A percentile compares a stretch with the other conserved stretches of the same genome.
Evolutionary conservation across 2,113 vertebrate species (phyloP).

Genomic region (Myotis brandtii): DNA sequence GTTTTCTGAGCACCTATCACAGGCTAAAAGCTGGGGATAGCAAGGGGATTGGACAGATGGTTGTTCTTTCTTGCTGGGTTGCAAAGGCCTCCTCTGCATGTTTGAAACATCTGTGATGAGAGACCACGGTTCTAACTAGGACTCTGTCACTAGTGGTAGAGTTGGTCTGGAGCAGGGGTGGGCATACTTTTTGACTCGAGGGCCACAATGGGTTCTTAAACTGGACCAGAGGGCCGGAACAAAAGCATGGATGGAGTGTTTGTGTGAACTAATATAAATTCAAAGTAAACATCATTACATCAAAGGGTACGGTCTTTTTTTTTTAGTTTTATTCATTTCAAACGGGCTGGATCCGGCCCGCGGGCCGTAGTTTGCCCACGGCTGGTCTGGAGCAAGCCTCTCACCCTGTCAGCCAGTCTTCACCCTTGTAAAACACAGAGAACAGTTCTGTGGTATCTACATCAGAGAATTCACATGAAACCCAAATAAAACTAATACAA

Average conservation of each 20-base stretch:
- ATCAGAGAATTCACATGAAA: conserved; percentile 3
- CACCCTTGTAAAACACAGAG: not conserved
- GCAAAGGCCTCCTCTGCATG: not conserved
- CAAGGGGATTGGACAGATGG: not conserved
- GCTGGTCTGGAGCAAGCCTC: not conserved
- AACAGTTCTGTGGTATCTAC: not conserved
- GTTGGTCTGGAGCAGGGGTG: not conserved
- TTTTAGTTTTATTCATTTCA: no score
- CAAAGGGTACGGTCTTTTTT: no score
- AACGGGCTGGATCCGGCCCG: no score
- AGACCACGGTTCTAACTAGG: not conserved
- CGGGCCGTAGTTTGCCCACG: no score
- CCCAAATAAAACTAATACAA: not conserved
- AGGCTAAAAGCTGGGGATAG: not conserved
- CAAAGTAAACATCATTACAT: no score
- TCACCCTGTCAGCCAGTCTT: not conserved
- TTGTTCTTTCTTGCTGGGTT: not conserved
- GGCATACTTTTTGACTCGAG: no score
- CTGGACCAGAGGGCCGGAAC: no score
- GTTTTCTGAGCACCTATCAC: not conserved
- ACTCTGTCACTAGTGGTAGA: not conserved
- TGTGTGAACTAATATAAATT: no score
- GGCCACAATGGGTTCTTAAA: no score
- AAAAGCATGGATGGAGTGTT: no score
- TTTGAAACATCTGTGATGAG: not conserved